Evolutionary conservation across 2,888 invertebrate genomes (phyloP).

Genomic region (Macrophya alboannulata): DNA sequence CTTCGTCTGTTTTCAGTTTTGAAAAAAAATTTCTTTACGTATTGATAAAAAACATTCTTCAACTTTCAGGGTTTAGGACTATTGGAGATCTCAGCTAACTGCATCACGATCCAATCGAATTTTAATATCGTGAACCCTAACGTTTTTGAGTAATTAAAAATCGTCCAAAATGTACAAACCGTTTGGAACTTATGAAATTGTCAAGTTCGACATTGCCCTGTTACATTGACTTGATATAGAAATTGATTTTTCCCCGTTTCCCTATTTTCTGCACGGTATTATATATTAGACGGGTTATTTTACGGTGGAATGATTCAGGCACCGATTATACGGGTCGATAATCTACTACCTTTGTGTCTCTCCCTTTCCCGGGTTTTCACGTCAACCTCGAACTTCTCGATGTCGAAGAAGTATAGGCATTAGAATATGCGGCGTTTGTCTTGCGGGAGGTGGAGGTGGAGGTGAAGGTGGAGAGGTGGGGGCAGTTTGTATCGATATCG

Average conservation of each 20-base stretch:
- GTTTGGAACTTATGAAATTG: too few species aligned
- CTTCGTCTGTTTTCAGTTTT: too few species aligned
- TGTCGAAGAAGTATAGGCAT: constrained; percentile 1
- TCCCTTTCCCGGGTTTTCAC: not conserved
- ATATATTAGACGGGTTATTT: not conserved
- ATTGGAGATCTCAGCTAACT: too few species aligned
- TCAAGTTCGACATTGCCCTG: too few species aligned
- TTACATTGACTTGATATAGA: not conserved
- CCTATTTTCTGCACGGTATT: not conserved
- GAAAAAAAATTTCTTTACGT: too few species aligned
- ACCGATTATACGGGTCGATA: constrained; percentile 63
- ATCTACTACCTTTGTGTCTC: constrained; percentile 38
- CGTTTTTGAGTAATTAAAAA: too few species aligned
- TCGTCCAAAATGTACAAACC: too few species aligned
- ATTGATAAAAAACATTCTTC: too few species aligned
- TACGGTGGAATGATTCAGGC: constrained; percentile 60
- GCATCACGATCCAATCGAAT: too few species aligned
- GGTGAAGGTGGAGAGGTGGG: not conserved
- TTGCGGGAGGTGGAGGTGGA: constrained; percentile 54
- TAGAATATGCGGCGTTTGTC: constrained; percentile 37
- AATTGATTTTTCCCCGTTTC: not conserved
- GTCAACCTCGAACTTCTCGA: constrained; percentile 15
- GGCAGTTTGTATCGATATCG: constrained; percentile 65
- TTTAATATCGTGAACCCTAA: too few species aligned
- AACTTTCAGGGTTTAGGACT: too few species aligned